Evolutionary conservation across 2,888 invertebrate species (phyloP), one percentile per base, ranked within the genome.

Genomic region (Deroplatys truncata): DNA sequence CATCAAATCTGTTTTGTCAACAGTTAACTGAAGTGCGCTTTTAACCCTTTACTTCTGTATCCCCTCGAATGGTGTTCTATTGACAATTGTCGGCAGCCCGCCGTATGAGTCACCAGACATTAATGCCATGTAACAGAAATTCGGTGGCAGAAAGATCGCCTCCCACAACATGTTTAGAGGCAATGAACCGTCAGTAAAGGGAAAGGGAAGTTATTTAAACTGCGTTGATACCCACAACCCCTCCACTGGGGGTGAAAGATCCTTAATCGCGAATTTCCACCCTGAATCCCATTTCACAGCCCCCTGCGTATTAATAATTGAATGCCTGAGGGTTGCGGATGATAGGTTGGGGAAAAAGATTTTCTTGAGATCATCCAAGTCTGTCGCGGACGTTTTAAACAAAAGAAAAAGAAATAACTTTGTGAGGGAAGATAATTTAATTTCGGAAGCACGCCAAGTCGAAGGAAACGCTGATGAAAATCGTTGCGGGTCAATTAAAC

Each of bases 231-330:
- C 56, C 56, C 25, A 72, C 56, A 16, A 72, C 56, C 56, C 56
- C 25, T 72, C 20, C 56, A 72, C 43, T 16, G 29, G 86, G 86
- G 56, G 86, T 82, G 82, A 86, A 82, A 31, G 29, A 86, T 56
- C 86, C 82, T 56, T 86, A 86, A 86, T 86, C 86, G 86, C 82
- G 86, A 86, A 82, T 86, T 86, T 72, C 86, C 86, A 86, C 86
- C 86, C 86, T 86, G 86, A 86, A 86, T 86, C 86, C 82, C 49
- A 86, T 86, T 86, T 82, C 86, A 86, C 86, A 82, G 72, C 28
- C 72, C 35, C 56, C 25, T 72, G 86, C 86, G 86, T 82, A 82
- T 86, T 86, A 86, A 86, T 86, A 86, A 86, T 86, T 86, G 86
- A 86, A 86, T 43, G 56, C 25, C 56, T 72, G 25, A 25, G 56